Evolutionary conservation across 2,113 vertebrate species (phyloP).

Genomic region (Odontophorus gujanensis): DNA sequence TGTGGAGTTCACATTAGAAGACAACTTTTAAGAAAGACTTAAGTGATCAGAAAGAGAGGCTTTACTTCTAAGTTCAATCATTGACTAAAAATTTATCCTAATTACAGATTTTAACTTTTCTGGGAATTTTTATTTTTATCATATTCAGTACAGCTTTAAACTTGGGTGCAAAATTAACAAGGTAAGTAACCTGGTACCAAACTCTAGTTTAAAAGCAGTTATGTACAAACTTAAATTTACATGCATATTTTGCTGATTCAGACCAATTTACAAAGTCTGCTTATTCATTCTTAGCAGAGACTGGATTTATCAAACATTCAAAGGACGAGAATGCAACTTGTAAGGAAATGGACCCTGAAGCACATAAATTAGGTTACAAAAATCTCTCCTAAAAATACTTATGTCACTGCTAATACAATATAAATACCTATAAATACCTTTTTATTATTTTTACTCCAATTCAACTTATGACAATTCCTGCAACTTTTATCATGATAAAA

Average conservation of each 20-base stretch:
- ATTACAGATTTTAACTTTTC: not conserved
- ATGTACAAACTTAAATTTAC: not conserved
- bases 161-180: not conserved
- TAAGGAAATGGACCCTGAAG: conserved; percentile 44
- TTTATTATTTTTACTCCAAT: conserved; percentile 11
- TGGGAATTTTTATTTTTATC: not conserved
- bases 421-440: not conserved
- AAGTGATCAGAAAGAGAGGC: not conserved
- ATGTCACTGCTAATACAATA: conserved; percentile 36
- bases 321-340: conserved; percentile 13
- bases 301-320: conserved; percentile 34
- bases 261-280: not conserved
- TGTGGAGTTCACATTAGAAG: not conserved
- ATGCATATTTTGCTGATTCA: not conserved
- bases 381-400: conserved; percentile 46
- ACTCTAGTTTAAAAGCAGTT: not conserved
- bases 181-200: not conserved
- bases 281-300: not conserved
- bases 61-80: not conserved
- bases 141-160: not conserved
- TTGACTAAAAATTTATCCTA: not conserved
- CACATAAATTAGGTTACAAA: conserved; percentile 64
- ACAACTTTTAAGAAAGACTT: not conserved
- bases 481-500: conserved; percentile 49
- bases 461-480: conserved; percentile 25